Evolutionary conservation across 2,888 invertebrate genomes (phyloP), one percentile per base, ranked within the genome.

Genomic region (Rhagonycha lutea): DNA sequence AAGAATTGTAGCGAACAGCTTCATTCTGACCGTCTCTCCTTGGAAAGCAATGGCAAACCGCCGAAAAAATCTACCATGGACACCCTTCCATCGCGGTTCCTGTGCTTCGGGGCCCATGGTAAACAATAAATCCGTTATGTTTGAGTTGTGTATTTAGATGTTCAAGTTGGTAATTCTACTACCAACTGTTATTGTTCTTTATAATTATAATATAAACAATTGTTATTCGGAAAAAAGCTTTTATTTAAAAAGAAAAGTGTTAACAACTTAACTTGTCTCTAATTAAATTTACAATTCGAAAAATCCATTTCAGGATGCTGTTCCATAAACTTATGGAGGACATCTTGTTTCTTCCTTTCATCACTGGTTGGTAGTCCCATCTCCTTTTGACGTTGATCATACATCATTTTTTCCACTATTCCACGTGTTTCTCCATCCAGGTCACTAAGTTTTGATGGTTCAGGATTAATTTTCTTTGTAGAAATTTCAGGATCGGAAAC

Each of bases 251-350:
- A 65, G 26, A 65, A 61, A 65, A 11, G 26, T 24, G 26, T 14
- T 24, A 24, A 65, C 8, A n/a, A 5, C n/a, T 65, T 23, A 26
- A 10, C n/a, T 60, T n/a, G 24, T n/a, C 63, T 23, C 90, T 90
- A 96, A 87, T 94, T 95, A 86, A 99, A 98, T 90, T 99, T 99
- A 89, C 98, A 98, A 86, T 99, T 98, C 5, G 98, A 96, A 88
- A 99, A 99, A 88, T 99, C 99, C 99, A 99, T 98, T 90, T 99
- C 99, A 0, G 99, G 99, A 89, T 99, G 99, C 83, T 98, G 96
- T 83, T 94, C 92, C 98, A 99, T 99, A 88, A 99, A 99, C 96
- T 98, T 98, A 88, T 97, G 94, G 82, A 99, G 92, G 82, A 98
- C 94, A 81, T 99, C 98, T 86, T 96, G 95, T 88, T 99, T 98